Percentiles rank a stretch among this genome's conserved stretches.
Evolutionary conservation across 2,797 vertebrate genomes (phyloP).

Genomic region (Lophotriccus pileatus): DNA sequence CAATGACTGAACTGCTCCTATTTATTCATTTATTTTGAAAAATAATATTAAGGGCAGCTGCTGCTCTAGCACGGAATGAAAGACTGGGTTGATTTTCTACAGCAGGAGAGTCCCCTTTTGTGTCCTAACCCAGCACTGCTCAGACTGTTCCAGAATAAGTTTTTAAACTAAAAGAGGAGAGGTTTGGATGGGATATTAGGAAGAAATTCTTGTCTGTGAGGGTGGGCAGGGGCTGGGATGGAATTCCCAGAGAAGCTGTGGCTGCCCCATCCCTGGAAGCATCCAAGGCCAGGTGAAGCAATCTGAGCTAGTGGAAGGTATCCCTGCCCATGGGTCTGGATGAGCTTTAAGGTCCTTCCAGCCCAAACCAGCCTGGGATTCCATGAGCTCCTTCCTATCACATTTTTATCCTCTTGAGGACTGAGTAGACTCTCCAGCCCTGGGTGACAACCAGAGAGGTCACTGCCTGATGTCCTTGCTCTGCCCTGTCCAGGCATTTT

Average conservation of each 20-base stretch:
- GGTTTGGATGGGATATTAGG: background rate
- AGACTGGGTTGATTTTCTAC: background rate
- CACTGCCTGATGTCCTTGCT: too few species aligned
- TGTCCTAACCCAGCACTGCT: background rate
- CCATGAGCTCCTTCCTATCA: background rate
- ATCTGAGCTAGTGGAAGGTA: background rate
- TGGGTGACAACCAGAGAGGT: too few species aligned
- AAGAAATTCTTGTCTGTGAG: background rate
- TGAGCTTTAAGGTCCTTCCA: background rate
- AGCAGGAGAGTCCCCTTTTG: background rate
- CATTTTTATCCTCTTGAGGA: background rate
- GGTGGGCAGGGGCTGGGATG: background rate
- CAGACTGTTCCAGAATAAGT: background rate
- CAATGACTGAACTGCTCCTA: background rate
- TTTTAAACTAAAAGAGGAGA: background rate
- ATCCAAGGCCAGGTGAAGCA: background rate
- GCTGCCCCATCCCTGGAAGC: background rate
- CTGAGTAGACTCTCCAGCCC: too few species aligned
- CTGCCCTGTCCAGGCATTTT: too few species aligned
- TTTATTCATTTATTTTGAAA: background rate
- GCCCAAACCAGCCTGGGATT: background rate
- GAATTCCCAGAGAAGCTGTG: background rate
- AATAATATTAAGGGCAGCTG: constrained; percentile 2
- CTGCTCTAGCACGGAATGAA: background rate
- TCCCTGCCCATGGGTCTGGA: too few species aligned